Conservation (phyloP, 2,888 invertebrate species). For the Seira musarum region DNA sequence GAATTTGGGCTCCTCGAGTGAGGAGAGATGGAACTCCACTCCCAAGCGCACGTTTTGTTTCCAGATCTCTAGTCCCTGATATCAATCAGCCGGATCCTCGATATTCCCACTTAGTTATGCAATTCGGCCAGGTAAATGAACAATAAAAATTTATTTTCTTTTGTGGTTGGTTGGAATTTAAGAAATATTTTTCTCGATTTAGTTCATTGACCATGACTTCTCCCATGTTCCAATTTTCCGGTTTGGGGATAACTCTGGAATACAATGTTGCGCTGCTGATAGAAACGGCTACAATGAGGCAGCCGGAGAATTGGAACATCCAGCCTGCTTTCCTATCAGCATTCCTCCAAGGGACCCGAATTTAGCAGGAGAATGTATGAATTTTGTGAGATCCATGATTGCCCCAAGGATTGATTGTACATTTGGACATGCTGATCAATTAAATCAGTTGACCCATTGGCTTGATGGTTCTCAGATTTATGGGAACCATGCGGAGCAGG, state of each 20-base stretch:
- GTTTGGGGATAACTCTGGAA: conserved; percentile 64
- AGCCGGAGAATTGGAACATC: conserved; percentile 72
- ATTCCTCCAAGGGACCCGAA: conserved; percentile 77
- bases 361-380: conserved; percentile 79
- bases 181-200: no score
- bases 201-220: conserved; percentile 70
- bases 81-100: conserved; percentile 67
- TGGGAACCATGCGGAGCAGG: conserved; percentile 81
- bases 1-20: conserved; percentile 76
- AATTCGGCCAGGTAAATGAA: conserved; percentile 70
- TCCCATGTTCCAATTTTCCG: conserved; percentile 68
- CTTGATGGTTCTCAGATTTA: conserved; percentile 87
- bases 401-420: conserved; percentile 79
- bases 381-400: conserved; percentile 81
- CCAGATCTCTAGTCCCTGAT: conserved; percentile 70
- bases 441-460: conserved; percentile 81
- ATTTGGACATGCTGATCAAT: conserved; percentile 81
- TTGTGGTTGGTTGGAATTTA: no score
- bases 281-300: background rate
- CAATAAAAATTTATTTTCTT: no score
- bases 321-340: conserved; percentile 80
- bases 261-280: conserved; percentile 59
- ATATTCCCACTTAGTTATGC: conserved; percentile 68
- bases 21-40: conserved; percentile 75
- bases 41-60: conserved; percentile 71